These are phyloP conservation scores for Pseudomyrmex gracilis DNA, from an alignment of 1,140 invertebrate genomes.

Conservation along the genomic window DNA sequence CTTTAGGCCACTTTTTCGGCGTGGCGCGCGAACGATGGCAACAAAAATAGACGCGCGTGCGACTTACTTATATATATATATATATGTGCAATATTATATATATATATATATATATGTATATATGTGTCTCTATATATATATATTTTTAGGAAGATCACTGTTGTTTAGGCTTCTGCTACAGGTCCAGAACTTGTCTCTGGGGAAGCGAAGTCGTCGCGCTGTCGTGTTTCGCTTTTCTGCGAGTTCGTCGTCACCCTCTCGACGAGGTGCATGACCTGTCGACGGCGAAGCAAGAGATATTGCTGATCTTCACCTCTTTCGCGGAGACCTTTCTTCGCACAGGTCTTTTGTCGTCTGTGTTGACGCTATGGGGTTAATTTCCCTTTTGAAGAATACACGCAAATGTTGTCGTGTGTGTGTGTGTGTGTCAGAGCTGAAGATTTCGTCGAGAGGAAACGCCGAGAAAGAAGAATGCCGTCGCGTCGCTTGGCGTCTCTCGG, in stretches of 20 bases:
- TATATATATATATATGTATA: constrained; percentile 45
- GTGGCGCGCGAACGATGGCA: constrained; percentile 42
- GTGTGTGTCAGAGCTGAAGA: not conserved
- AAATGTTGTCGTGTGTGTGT: not conserved
- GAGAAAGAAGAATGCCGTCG: constrained; percentile 1
- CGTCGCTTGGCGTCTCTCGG: not conserved
- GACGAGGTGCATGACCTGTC: constrained; percentile 62
- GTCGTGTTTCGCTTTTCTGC: constrained; percentile 52
- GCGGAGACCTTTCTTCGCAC: constrained; percentile 2
- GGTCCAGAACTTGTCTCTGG: constrained; percentile 65
- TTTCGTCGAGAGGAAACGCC: not conserved
- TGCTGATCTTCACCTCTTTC: constrained; percentile 17
- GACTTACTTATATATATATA: no score
- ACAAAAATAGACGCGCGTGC: constrained; percentile 67
- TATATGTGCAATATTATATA: constrained; percentile 40
- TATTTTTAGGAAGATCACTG: constrained; percentile 66
- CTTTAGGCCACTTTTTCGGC: constrained; percentile 19
- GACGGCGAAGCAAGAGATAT: constrained; percentile 6
- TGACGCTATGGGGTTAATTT: constrained; percentile 21
- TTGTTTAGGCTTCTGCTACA: constrained; percentile 68
- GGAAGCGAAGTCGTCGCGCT: constrained; percentile 3
- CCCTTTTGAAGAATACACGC: not conserved
- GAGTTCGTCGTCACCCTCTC: constrained; percentile 60
- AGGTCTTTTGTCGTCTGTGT: constrained; percentile 36
- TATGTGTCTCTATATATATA: constrained; percentile 42